Percentiles rank a stretch among this genome's conserved stretches.
phyloP scores from a whole-genome alignment of 2,888 invertebrate species.

The Macaria notata region DNA sequence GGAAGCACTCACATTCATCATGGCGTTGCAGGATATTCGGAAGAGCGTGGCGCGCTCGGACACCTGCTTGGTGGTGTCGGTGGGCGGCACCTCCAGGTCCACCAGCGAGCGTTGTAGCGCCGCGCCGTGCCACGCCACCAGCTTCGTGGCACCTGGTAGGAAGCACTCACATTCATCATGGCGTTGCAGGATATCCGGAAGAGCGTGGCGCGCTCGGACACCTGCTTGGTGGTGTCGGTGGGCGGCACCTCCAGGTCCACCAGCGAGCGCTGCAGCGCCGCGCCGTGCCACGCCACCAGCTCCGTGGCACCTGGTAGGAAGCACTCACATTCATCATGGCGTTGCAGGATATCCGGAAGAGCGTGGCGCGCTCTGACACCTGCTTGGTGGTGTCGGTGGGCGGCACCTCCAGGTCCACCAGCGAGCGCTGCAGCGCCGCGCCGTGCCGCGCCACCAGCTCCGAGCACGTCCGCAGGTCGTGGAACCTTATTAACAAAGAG shows the following conservation, averaged over 20 bases:
- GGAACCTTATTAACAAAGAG: constrained; percentile 69
- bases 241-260: constrained; percentile 89
- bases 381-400: constrained; percentile 91
- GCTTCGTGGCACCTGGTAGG: constrained; percentile 84
- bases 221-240: constrained; percentile 91
- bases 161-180: constrained; percentile 91
- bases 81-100: constrained; percentile 88
- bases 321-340: constrained; percentile 95
- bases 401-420: constrained; percentile 89
- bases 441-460: constrained; percentile 96
- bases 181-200: constrained; percentile 97
- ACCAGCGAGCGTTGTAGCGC: constrained; percentile 91
- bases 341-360: constrained; percentile 97
- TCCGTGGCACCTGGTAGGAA: constrained; percentile 93
- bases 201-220: constrained; percentile 96
- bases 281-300: constrained; percentile 93
- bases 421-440: constrained; percentile 89
- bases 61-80: constrained; percentile 92
- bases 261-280: constrained; percentile 90
- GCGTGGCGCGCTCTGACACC: constrained; percentile 95
- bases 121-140: constrained; percentile 93
- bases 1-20: constrained; percentile 89
- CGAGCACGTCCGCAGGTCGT: constrained; percentile 95
- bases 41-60: constrained; percentile 97
- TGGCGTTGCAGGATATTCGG: constrained; percentile 96